These are phyloP conservation scores for Sparus aurata DNA, from an alignment of 2,797 vertebrate genomes.

Conservation along the genomic window DNA sequence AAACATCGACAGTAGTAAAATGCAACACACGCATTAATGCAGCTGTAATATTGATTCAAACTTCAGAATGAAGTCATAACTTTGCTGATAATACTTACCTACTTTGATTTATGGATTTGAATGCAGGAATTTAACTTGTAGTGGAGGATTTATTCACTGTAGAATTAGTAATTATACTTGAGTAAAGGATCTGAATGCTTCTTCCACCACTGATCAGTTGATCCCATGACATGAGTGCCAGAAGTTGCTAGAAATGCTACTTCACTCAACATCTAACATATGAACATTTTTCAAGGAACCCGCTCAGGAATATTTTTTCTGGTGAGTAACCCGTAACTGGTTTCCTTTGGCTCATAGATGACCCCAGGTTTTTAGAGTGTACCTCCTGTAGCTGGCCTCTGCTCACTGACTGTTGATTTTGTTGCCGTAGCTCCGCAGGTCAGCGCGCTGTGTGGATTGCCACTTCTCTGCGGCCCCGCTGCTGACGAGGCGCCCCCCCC, in stretches of 20 bases:
- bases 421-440: slow-evolving; percentile 75
- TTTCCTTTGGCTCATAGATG: slow-evolving; percentile 2
- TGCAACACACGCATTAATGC: no score
- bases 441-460: slow-evolving; percentile 52
- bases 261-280: background rate
- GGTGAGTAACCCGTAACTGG: slow-evolving; percentile 16
- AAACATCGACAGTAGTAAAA: no score
- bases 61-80: no score
- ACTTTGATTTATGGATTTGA: no score
- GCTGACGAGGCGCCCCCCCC: slow-evolving; percentile 58
- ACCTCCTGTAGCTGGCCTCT: slow-evolving; percentile 43
- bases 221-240: background rate
- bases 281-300: slow-evolving; percentile 6
- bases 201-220: background rate
- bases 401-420: slow-evolving; percentile 75
- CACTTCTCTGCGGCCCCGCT: slow-evolving; percentile 43
- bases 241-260: no score
- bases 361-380: slow-evolving; percentile 23
- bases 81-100: no score
- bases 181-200: background rate
- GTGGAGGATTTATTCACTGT: no score
- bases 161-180: no score
- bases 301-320: background rate
- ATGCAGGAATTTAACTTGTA: no score
- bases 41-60: no score